Conservation (phyloP, 2,888 invertebrate genomes). For the Ectropis crepuscularia region DNA sequence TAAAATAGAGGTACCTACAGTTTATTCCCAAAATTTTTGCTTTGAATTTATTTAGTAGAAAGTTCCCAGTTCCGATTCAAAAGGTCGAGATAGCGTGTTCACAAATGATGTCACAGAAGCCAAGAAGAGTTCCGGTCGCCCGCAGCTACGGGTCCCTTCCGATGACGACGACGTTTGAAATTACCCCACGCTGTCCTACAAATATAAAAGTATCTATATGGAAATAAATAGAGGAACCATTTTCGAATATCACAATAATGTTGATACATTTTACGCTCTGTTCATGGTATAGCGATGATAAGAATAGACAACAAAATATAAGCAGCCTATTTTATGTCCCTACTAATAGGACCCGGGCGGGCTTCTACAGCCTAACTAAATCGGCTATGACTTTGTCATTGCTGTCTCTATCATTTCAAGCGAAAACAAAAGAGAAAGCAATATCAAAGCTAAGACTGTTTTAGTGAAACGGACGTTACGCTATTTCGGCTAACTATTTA, state of each 20-base stretch:
- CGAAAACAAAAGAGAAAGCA: no score
- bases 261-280: constrained; percentile 39
- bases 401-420: no score
- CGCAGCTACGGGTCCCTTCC: constrained; percentile 58
- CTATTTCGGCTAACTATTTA: no score
- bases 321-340: no score
- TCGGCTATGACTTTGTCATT: no score
- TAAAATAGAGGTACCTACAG: no score
- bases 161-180: constrained; percentile 48
- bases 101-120: constrained; percentile 55
- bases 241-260: constrained; percentile 18
- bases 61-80: constrained; percentile 49
- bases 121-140: constrained; percentile 57
- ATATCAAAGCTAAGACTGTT: no score
- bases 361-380: no score
- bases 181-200: constrained; percentile 40
- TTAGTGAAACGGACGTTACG: no score
- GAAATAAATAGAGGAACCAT: constrained; percentile 38
- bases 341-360: no score
- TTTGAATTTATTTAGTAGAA: constrained; percentile 54
- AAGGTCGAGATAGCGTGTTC: constrained; percentile 48
- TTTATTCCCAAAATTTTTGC: no score
- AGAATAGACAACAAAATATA: no score
- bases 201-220: constrained; percentile 33
- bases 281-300: constrained; percentile 30